Evolutionary conservation across 2,888 invertebrate species (phyloP).

Genomic region (Melolontha melolontha): DNA sequence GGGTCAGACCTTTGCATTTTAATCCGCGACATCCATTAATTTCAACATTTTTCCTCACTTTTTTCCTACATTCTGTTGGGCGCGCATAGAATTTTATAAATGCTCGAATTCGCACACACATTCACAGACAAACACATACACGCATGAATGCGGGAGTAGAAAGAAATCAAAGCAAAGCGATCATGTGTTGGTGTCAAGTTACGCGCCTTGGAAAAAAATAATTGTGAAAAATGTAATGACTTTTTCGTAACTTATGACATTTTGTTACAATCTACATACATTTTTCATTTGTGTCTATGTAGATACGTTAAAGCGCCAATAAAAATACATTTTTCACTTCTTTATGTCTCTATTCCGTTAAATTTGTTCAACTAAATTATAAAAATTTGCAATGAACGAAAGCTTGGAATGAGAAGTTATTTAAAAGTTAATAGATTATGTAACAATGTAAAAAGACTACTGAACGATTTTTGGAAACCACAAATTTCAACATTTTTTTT

Average conservation of each 20-base stretch:
- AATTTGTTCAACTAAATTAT: no score
- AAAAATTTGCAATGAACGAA: no score
- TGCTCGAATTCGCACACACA: no score
- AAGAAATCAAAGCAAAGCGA: not conserved
- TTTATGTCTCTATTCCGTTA: no score
- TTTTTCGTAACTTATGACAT: conserved; percentile 13
- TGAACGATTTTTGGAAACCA: no score
- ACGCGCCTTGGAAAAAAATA: conserved; percentile 1
- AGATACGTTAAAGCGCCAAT: not conserved
- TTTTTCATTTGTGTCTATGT: conserved; percentile 1
- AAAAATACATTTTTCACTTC: not conserved
- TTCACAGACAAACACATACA: no score
- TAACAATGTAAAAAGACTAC: no score
- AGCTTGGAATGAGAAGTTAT: no score
- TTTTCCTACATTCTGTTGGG: conserved; percentile 2
- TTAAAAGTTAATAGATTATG: no score
- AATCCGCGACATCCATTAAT: conserved; percentile 34
- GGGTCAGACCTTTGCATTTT: conserved; percentile 25
- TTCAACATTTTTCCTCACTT: conserved; percentile 23
- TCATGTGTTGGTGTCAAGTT: not conserved
- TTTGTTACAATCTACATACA: conserved; percentile 3
- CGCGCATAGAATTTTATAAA: conserved; percentile 6
- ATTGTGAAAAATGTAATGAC: conserved; percentile 16
- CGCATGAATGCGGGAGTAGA: no score
- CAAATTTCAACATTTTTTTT: no score